phyloP scores from a whole-genome alignment of 2,888 invertebrate genomes.

The Conus canariensis region DNA sequence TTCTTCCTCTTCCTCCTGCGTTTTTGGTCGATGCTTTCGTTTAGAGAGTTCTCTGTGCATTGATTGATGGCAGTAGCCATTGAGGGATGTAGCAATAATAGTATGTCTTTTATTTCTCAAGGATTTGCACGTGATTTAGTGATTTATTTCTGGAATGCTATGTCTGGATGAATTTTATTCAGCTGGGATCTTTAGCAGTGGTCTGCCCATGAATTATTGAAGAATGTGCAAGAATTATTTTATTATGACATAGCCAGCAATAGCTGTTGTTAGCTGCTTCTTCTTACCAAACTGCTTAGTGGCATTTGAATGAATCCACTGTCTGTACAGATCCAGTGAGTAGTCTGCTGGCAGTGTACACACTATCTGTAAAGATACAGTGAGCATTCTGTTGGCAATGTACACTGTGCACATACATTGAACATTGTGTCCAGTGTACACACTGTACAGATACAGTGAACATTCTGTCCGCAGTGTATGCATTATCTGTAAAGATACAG shows the following conservation, averaged over 20 bases:
- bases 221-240: neutral
- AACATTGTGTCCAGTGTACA: too few species aligned
- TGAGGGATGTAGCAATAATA: constrained; percentile 10
- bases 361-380: too few species aligned
- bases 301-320: neutral
- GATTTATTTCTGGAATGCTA: neutral
- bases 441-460: too few species aligned
- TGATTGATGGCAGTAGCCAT: neutral
- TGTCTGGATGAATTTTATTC: neutral
- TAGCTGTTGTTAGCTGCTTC: neutral
- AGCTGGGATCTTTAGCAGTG: neutral
- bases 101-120: neutral
- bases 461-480: too few species aligned
- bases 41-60: neutral
- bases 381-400: too few species aligned
- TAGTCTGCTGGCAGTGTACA: too few species aligned
- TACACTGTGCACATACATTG: too few species aligned
- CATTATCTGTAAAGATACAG: too few species aligned
- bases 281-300: neutral
- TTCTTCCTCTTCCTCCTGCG: neutral
- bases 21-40: neutral
- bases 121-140: neutral
- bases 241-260: neutral
- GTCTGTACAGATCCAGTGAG: neutral
- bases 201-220: neutral